These are phyloP conservation scores for Zaprionus camerounensis DNA, from an alignment of 1,140 invertebrate species.

Conservation along the genomic window DNA sequence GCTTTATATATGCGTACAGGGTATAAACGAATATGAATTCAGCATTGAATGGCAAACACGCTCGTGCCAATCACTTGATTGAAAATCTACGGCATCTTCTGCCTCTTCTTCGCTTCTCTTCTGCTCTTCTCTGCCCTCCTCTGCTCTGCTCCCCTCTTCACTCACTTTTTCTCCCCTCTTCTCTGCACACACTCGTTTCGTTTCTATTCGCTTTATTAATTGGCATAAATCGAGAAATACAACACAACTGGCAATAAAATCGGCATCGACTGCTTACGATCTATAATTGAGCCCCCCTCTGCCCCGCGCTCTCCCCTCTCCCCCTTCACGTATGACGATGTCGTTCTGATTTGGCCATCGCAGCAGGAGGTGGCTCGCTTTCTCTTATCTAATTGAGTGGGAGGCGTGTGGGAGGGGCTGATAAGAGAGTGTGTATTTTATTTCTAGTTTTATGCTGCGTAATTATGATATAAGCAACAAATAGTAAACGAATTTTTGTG, in stretches of 20 bases:
- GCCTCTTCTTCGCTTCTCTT: neutral
- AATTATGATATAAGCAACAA: slow-evolving; percentile 25
- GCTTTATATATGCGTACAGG: neutral
- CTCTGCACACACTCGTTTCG: too few species aligned
- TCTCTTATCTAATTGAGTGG: neutral
- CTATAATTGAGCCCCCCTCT: neutral
- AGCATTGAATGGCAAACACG: neutral
- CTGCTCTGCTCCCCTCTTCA: neutral
- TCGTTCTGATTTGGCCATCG: slow-evolving; percentile 23
- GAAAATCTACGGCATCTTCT: neutral
- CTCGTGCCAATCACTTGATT: slow-evolving; percentile 15
- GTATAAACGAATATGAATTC: slow-evolving; percentile 23
- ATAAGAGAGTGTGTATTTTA: slow-evolving; percentile 12
- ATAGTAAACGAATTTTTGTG: slow-evolving; percentile 1
- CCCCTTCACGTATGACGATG: neutral
- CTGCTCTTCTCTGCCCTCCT: neutral
- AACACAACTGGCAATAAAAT: slow-evolving; percentile 24
- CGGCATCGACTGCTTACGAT: slow-evolving; percentile 9
- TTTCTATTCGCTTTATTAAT: slow-evolving; percentile 25
- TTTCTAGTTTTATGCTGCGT: neutral
- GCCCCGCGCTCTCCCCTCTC: neutral
- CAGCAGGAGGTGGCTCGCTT: neutral
- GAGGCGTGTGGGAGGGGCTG: neutral
- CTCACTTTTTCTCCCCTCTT: neutral
- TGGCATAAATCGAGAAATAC: slow-evolving; percentile 20